Conservation (phyloP, 2,888 invertebrate species). For the Petrolisthes cinctipes region DNA sequence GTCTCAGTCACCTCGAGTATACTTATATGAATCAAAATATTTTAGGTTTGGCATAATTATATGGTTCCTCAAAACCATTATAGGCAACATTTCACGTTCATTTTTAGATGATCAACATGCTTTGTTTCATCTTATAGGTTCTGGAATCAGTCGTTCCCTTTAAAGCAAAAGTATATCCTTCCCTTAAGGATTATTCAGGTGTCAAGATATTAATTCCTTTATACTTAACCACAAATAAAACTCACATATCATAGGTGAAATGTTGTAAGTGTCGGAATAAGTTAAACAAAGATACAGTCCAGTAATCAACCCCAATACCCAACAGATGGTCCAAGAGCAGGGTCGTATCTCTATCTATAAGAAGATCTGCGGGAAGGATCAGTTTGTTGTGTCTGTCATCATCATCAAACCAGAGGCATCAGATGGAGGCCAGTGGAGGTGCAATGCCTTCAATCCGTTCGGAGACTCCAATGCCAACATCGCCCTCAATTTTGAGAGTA, state of each 20-base stretch:
- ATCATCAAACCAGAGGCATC: conserved; percentile 94
- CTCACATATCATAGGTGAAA: neutral
- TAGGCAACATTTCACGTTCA: no score
- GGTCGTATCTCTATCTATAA: conserved; percentile 90
- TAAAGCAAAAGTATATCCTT: no score
- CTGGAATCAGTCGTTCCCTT: no score
- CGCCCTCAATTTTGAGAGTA: conserved; percentile 99
- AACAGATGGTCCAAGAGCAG: conserved; percentile 71
- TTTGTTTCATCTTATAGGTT: no score
- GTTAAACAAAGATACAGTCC: neutral
- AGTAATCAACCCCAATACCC: neutral
- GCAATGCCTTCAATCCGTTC: conserved; percentile 97
- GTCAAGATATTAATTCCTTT: neutral
- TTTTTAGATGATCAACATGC: no score
- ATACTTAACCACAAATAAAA: neutral
- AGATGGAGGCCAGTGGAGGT: conserved; percentile 98
- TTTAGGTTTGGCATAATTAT: no score
- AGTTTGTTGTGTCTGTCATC: conserved; percentile 90
- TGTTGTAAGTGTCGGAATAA: neutral
- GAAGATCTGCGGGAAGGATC: conserved; percentile 89
- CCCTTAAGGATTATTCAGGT: no score
- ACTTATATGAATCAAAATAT: no score
- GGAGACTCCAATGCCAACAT: conserved; percentile 99
- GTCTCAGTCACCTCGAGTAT: no score
- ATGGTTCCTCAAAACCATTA: no score